Base-by-base conservation (phyloP, 30 jellyfish, hydroid and myxozoan genomes). In the Aurelia aurita region DNA sequence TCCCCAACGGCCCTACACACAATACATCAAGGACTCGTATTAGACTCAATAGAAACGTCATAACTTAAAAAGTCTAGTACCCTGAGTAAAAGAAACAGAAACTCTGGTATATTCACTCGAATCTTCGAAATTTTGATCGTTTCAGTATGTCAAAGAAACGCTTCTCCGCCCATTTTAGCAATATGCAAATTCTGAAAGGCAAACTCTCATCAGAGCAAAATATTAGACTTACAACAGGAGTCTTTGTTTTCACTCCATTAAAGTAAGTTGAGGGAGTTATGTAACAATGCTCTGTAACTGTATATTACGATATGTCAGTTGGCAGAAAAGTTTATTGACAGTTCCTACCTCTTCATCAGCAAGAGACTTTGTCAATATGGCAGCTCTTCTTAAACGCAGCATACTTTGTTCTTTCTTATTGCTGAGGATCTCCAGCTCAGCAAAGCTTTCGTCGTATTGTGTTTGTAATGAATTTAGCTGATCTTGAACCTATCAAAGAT, bases 271-370 rank as follows among this genome's bases (percentile, higher is more conserved):
- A 39, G 16, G 12, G 1, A 0, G 14, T 39, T 39, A 0, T 2
- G 15, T 2, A 29, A 32, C 19, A 72, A 51, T 10, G 26, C 12
- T 43, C 32, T 26, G 14, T 32, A 35, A 28, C 19, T 8, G 58
- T 49, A 74, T 1, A 74, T 0, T 10, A 49, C 54, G 1, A 74
- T 13, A 55, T 0, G 14, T 15, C 51, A 47, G 27, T 13, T 21
- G 39, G 25, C 21, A 26, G n/a, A 0, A 64, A 7, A 78, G 10
- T 6, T 2, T 14, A 1, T 31, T 46, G 55, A 61, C 46, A 51
- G 51, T 39, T 1, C 78, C 16, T 26, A 87, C 98, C 98, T 92
- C 87, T 75, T 92, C 98, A 70, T 74, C 81, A 46, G 91, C 82
- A 21, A 92, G 92, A 31, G 97, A 96, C 63, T 80, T 81, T 63